phyloP scores from a whole-genome alignment of 2,113 vertebrate species.

The zebrafish (Danio rerio) region GRCz12tu NC_133177.1:60923001-60923500 shows the following conservation, averaged over 20 bases:
- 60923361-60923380: conserved; percentile 99
- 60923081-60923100: conserved; percentile 91
- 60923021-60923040: conserved; percentile 87
- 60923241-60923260: conserved; percentile 89
- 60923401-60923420: conserved; percentile 92
- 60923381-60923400: conserved; percentile 94
- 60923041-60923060: conserved; percentile 79
- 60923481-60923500: too few species aligned
- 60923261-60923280: conserved; percentile 89
- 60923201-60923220: conserved; percentile 95
- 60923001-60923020: conserved; percentile 86
- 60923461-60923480: too few species aligned
- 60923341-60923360: conserved; percentile 92
- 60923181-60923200: conserved; percentile 53
- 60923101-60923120: conserved; percentile 91
- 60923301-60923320: conserved; percentile 94
- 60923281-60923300: conserved; percentile 93
- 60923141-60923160: neutral
- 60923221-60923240: conserved; percentile 90
- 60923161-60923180: neutral
- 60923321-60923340: conserved; percentile 95
- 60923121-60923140: neutral
- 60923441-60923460: conserved; percentile 90
- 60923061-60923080: conserved; percentile 86
- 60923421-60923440: conserved; percentile 93